phyloP scores from a whole-genome alignment of 2,797 vertebrate genomes.

The Pangasius larnaudii region DNA sequence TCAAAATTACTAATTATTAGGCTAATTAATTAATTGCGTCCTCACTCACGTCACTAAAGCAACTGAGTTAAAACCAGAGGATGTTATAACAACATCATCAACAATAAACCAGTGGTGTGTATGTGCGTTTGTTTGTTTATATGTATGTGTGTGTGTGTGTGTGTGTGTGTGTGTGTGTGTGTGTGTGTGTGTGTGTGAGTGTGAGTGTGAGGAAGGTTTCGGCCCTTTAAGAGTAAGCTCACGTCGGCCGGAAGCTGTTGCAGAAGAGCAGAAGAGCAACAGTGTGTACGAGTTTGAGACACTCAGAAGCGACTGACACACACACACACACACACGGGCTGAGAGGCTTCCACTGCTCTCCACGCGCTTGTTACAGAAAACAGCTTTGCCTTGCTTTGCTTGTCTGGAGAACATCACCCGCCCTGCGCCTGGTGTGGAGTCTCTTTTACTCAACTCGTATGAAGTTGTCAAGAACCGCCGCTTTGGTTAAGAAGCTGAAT shows the following conservation, averaged over 20 bases:
- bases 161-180: neutral
- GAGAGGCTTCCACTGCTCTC: neutral
- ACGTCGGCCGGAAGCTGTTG: conserved; percentile 53
- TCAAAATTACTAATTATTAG: neutral
- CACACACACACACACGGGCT: neutral
- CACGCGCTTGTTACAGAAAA: neutral
- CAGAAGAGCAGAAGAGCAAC: conserved; percentile 19
- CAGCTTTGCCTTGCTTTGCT: neutral
- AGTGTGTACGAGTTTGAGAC: conserved; percentile 28
- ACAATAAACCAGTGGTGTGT: neutral
- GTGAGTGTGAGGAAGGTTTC: neutral
- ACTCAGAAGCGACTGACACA: neutral
- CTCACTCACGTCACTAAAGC: neutral
- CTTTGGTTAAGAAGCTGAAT: neutral
- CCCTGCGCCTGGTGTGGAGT: neutral
- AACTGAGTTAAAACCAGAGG: neutral
- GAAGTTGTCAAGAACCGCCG: conserved; percentile 6
- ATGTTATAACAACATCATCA: neutral
- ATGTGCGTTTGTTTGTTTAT: neutral
- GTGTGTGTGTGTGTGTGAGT: neutral
- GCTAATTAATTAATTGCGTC: neutral
- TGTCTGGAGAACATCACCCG: neutral
- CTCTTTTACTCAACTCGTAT: neutral
- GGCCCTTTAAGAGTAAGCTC: conserved; percentile 57
- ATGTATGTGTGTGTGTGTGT: neutral